Evolutionary conservation across 1,140 invertebrate genomes (phyloP), one percentile per base, ranked within the genome.

Genomic region (Holcopasites calliopsidis): DNA sequence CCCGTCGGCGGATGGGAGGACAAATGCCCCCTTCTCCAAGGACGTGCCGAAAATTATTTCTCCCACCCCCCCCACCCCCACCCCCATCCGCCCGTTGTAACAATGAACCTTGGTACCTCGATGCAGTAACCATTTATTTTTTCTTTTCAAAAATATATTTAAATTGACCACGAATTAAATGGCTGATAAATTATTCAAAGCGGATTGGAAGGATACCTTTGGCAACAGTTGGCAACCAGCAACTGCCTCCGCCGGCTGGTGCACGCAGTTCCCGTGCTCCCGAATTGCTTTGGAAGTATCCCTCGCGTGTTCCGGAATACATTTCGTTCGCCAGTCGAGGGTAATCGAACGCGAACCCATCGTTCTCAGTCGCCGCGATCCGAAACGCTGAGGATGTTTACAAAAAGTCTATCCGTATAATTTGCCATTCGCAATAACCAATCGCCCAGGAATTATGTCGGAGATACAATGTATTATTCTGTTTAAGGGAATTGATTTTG

Each of bases 281-380:
- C 33, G 33, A 54, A 82, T 87, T 86, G 80, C 79, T 85, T 80
- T 85, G 84, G 85, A 88, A 88, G 86, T 87, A 84, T 79, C 82
- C 84, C 82, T 89, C 85, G 11, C 42, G 44, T n/a, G n/a, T 47
- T n/a, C 16, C 16, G n/a, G 16, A 47, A 83, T n/a, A n/a, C n/a
- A n/a, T n/a, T n/a, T 83, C 81, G 84, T 83, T 89, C 84, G 88
- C 88, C 44, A 47, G 8, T 16, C 10, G 42, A n/a, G n/a, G n/a
- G n/a, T n/a, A n/a, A n/a, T n/a, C n/a, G n/a, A n/a, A n/a, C n/a
- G n/a, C n/a, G n/a, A n/a, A n/a, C n/a, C n/a, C n/a, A n/a, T n/a
- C n/a, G n/a, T n/a, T n/a, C n/a, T n/a, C n/a, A n/a, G n/a, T n/a
- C n/a, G n/a, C n/a, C n/a, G n/a, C n/a, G n/a, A n/a, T n/a, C n/a